Evolutionary conservation across 2,888 invertebrate genomes (phyloP).

Genomic region (Macrophya annulata): DNA sequence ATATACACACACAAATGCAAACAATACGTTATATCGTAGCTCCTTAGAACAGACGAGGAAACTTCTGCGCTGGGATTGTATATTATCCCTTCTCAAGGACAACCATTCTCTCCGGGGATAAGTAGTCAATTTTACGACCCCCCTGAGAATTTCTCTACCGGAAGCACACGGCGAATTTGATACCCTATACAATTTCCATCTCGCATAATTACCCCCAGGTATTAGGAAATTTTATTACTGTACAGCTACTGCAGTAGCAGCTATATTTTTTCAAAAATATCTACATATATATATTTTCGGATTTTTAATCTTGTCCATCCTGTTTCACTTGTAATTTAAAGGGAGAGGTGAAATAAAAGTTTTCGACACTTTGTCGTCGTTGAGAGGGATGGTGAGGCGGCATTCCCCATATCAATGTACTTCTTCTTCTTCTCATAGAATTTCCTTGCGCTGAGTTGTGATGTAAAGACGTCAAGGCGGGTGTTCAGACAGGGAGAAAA

Average conservation of each 20-base stretch:
- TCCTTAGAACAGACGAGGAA: conserved; percentile 49
- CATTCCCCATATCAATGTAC: conserved; percentile 11
- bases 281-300: neutral
- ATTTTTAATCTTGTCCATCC: neutral
- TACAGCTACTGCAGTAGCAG: neutral
- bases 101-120: conserved; percentile 40
- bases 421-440: conserved; percentile 27
- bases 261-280: neutral
- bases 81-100: conserved; percentile 52
- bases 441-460: conserved; percentile 5
- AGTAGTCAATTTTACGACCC: conserved; percentile 49
- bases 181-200: conserved; percentile 42
- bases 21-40: conserved; percentile 37
- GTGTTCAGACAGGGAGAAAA: neutral
- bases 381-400: neutral
- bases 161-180: conserved; percentile 39
- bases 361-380: neutral
- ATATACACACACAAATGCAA: conserved; percentile 29
- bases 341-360: neutral
- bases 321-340: neutral
- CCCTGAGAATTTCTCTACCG: conserved; percentile 37
- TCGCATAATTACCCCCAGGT: conserved; percentile 24
- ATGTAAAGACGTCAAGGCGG: neutral
- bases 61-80: conserved; percentile 42
- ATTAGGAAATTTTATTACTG: conserved; percentile 14